phyloP scores from a whole-genome alignment of 2,888 invertebrate genomes.

The Pyrrhia umbra region DNA sequence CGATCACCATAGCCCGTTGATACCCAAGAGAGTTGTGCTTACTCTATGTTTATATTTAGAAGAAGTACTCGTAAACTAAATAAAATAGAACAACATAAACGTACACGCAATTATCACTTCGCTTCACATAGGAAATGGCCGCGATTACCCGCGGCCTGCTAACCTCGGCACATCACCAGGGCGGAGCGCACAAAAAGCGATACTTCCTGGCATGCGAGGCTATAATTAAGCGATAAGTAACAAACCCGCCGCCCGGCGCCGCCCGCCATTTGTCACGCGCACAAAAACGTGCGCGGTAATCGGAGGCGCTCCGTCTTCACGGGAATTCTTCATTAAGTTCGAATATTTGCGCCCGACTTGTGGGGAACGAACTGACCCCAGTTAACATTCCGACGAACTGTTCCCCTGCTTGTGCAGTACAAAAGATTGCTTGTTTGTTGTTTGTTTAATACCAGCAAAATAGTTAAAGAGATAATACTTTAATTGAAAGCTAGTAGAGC shows the following conservation, averaged over 20 bases:
- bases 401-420: conserved; percentile 18
- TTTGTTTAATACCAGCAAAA: conserved; percentile 7
- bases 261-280: conserved; percentile 61
- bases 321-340: conserved; percentile 64
- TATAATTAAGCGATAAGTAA: conserved; percentile 62
- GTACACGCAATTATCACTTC: conserved; percentile 12
- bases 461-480: background rate
- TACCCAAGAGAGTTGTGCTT: too few relatives aligned
- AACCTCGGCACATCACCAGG: conserved; percentile 18
- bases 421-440: conserved; percentile 42
- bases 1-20: too few relatives aligned
- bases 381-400: conserved; percentile 40
- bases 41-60: too few relatives aligned
- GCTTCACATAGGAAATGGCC: conserved; percentile 8
- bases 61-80: too few relatives aligned
- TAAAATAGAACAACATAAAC: background rate
- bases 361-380: conserved; percentile 31
- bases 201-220: conserved; percentile 53
- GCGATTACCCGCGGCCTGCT: conserved; percentile 10
- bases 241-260: conserved; percentile 41
- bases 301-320: conserved; percentile 49
- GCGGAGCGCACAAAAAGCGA: conserved; percentile 42
- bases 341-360: conserved; percentile 43
- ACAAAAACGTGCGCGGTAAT: conserved; percentile 61
- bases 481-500: background rate